A percentile compares a stretch with the other conserved stretches of the same genome.
These are phyloP conservation scores for Cottus gobio DNA, from an alignment of 2,113 vertebrate species.

Conservation along the genomic window DNA sequence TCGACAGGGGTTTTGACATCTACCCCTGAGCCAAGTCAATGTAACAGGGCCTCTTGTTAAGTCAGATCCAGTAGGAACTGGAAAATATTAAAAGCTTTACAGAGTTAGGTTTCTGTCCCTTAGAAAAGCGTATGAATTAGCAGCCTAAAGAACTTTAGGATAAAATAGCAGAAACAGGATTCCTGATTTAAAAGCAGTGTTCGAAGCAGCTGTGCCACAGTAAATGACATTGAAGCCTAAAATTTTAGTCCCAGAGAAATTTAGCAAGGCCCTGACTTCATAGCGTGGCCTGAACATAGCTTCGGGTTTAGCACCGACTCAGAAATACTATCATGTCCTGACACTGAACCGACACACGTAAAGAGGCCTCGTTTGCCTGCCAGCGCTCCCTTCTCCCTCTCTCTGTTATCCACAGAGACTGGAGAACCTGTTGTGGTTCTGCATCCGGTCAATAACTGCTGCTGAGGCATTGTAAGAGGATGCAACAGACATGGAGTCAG, in stretches of 20 bases:
- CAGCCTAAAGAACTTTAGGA: neutral
- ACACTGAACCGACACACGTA: slow-evolving; percentile 59
- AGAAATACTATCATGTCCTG: slow-evolving; percentile 68
- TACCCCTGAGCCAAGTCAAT: neutral
- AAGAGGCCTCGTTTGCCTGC: slow-evolving; percentile 42
- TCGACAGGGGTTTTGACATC: neutral
- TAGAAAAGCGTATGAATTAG: neutral
- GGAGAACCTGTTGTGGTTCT: neutral
- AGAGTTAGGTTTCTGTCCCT: neutral
- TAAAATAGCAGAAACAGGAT: slow-evolving; percentile 16
- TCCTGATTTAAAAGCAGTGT: slow-evolving; percentile 40
- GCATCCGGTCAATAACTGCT: neutral
- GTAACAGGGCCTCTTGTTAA: slow-evolving; percentile 16
- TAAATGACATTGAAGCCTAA: slow-evolving; percentile 65
- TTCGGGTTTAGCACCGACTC: slow-evolving; percentile 74
- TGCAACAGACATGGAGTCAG: neutral
- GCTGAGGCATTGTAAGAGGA: neutral
- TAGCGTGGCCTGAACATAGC: slow-evolving; percentile 69
- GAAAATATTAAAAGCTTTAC: neutral
- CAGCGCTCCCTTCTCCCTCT: slow-evolving; percentile 22
- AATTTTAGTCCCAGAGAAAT: slow-evolving; percentile 76
- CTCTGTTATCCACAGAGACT: slow-evolving; percentile 24
- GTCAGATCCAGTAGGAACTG: neutral
- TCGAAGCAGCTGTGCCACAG: slow-evolving; percentile 62
- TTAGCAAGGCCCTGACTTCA: slow-evolving; percentile 71